Evolutionary conservation across 2,888 invertebrate genomes (phyloP).

Genomic region (Cosmorhoe ocellata): DNA sequence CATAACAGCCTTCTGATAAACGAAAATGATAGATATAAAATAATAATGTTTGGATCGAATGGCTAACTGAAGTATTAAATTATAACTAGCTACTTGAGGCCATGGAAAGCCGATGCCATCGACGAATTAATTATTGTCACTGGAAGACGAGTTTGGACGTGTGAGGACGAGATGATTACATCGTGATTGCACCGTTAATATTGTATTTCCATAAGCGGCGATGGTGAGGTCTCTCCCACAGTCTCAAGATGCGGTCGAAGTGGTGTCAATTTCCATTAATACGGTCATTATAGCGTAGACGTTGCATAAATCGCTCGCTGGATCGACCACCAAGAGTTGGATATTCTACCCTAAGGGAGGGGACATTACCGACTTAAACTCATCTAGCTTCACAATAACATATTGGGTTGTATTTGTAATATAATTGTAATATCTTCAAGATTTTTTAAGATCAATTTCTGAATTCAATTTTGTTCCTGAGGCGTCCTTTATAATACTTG

Average conservation of each 20-base stretch:
- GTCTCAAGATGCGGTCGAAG: slow-evolving; percentile 39
- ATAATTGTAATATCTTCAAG: no score
- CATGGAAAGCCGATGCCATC: slow-evolving; percentile 49
- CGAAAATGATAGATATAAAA: slow-evolving; percentile 35
- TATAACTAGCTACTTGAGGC: slow-evolving; percentile 34
- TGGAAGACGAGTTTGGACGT: slow-evolving; percentile 62
- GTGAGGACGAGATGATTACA: slow-evolving; percentile 70
- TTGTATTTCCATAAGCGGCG: slow-evolving; percentile 71
- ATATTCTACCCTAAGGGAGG: slow-evolving; percentile 19
- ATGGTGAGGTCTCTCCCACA: slow-evolving; percentile 48
- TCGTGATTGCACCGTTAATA: slow-evolving; percentile 71
- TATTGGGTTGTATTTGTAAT: no score
- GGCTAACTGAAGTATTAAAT: slow-evolving; percentile 40
- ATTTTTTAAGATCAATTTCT: no score
- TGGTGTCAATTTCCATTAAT: slow-evolving; percentile 79
- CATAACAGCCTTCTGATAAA: slow-evolving; percentile 25
- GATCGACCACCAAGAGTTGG: slow-evolving; percentile 55
- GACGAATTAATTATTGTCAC: slow-evolving; percentile 61
- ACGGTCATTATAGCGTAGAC: slow-evolving; percentile 62
- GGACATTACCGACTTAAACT: slow-evolving; percentile 16
- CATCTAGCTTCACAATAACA: no score
- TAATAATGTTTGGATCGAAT: slow-evolving; percentile 35
- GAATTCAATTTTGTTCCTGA: not conserved
- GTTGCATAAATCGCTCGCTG: slow-evolving; percentile 70
- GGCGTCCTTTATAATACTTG: not conserved